Evolutionary conservation across 2,888 invertebrate genomes (phyloP), one percentile per base, ranked within the genome.

Genomic region (Drosophila rubida): DNA sequence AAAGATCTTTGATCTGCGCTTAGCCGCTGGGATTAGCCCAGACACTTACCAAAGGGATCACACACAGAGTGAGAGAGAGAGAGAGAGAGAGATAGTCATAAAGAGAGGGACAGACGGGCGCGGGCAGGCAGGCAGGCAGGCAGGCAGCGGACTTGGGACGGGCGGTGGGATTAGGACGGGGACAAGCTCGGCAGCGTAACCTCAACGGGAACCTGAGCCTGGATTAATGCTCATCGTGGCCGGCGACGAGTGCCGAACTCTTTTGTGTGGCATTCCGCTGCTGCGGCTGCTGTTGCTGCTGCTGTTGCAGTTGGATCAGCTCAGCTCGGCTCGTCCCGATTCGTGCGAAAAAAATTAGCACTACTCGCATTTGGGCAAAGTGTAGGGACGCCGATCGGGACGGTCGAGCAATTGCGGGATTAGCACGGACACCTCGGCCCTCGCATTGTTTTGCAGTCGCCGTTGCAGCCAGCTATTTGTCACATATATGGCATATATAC

Each of bases 1-100:
- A 66, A 65, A 81, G 85, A 87, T 87, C 85, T 82, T 85, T 82
- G 82, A 82, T 85, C 87, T 81, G 76, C 54, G 82, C 87, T 87
- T 84, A 85, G 87, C 82, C 71, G 50, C 68, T n/a, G 71, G 84
- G 84, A 80, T 87, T 80, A 83, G 70, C 61, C 45, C 74, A 71
- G 77, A 76, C 86, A 78, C 78, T 77, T 72, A 85, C 72, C 79
- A 79, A 73, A 46, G 59, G 61, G 51, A 55, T n/a, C 32, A 32
- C 32, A 32, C 32, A 30, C 11, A n/a, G n/a, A n/a, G n/a, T n/a
- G n/a, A n/a, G n/a, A n/a, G n/a, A n/a, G n/a, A n/a, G n/a, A n/a
- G n/a, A n/a, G n/a, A n/a, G n/a, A n/a, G n/a, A n/a, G n/a, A n/a
- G n/a, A n/a, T n/a, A n/a, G n/a, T n/a, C n/a, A n/a, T n/a, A n/a